These are phyloP conservation scores for Monoplex corrugatus DNA, from an alignment of 2,888 invertebrate genomes.

Conservation along the genomic window DNA sequence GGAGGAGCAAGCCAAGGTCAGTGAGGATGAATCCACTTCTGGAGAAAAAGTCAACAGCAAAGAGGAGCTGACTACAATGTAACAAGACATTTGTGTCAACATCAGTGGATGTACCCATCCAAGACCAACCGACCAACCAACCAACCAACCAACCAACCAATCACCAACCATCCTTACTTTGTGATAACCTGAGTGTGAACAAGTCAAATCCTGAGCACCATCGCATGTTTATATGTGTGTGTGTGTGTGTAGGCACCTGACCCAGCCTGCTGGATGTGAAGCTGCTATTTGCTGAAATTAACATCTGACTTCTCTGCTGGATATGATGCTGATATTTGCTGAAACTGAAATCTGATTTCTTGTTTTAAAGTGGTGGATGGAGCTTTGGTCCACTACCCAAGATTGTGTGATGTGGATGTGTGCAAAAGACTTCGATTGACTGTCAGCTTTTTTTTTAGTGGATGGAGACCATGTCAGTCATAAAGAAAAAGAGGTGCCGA, in stretches of 20 bases:
- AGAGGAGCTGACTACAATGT: slow-evolving; percentile 60
- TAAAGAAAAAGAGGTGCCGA: no score
- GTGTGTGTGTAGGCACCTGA: background rate
- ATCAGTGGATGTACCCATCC: background rate
- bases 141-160: background rate
- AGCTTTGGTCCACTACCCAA: background rate
- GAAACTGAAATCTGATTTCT: background rate
- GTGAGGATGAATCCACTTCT: background rate
- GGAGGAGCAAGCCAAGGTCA: slow-evolving; percentile 31
- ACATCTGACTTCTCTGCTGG: background rate
- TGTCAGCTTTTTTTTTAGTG: no score
- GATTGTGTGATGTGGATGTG: background rate
- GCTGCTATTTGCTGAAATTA: background rate
- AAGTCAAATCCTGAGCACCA: background rate
- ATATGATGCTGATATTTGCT: background rate
- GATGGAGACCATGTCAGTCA: no score
- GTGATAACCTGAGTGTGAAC: slow-evolving; percentile 4
- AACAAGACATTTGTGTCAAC: background rate
- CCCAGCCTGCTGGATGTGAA: background rate
- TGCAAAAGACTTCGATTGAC: no score
- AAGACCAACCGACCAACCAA: background rate
- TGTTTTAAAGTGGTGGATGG: background rate
- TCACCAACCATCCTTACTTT: background rate
- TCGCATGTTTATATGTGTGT: background rate
- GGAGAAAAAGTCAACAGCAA: slow-evolving; percentile 58